These are phyloP conservation scores for Mionectes macconnelli DNA, from an alignment of 2,113 vertebrate genomes.

Conservation along the genomic window DNA sequence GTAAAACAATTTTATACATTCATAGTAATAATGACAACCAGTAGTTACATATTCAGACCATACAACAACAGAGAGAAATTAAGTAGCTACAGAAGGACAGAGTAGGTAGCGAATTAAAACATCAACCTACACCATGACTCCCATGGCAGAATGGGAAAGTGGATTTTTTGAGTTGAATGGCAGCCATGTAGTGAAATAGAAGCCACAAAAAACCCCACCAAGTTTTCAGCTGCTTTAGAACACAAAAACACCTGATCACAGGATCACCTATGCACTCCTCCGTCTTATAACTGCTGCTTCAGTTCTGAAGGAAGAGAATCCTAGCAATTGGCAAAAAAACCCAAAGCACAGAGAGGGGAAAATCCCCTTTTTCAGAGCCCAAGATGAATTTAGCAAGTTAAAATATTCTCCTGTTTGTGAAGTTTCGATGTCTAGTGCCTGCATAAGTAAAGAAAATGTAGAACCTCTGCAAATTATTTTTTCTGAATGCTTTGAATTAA, in stretches of 20 bases:
- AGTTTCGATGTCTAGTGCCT: background rate
- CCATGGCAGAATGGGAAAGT: background rate
- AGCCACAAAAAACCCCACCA: background rate
- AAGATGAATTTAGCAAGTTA: background rate
- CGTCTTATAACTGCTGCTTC: background rate
- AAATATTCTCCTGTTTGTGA: background rate
- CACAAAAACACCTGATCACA: background rate
- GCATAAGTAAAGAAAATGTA: background rate
- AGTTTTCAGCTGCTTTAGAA: background rate
- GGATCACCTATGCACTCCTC: background rate
- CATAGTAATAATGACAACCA: background rate
- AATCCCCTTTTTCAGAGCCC: background rate
- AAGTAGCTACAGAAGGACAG: background rate
- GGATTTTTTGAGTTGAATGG: accelerated
- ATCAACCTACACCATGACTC: background rate
- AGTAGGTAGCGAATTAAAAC: background rate
- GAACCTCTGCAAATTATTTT: background rate
- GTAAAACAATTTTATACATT: background rate
- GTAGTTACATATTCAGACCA: background rate
- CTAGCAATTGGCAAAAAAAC: background rate
- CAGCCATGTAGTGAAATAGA: background rate
- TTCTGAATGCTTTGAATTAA: background rate
- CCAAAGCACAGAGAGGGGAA: background rate
- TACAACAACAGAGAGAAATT: background rate
- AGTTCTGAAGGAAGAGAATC: background rate